phyloP scores from a whole-genome alignment of 2,888 invertebrate species.

The Caenorhabditis sp. region DNA sequence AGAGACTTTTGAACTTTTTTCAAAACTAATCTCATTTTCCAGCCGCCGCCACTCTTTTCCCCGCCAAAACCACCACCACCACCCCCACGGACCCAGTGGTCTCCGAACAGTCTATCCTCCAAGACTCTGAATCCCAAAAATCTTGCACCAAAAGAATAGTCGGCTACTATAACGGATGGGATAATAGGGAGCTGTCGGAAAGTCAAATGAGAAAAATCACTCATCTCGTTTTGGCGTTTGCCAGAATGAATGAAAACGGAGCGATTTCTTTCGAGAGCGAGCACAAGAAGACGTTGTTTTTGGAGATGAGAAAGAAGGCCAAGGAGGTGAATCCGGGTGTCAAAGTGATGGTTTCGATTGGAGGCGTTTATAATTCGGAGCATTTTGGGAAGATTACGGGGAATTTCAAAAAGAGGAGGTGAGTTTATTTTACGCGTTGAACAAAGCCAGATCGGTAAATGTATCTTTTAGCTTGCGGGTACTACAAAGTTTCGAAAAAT shows the following conservation, averaged over 20 bases:
- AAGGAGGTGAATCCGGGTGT: constrained; percentile 6
- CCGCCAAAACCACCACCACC: constrained; percentile 10
- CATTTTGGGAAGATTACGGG: neutral
- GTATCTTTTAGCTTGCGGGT: neutral
- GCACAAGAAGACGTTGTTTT: constrained; percentile 15
- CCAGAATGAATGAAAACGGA: constrained; percentile 11
- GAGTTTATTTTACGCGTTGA: neutral
- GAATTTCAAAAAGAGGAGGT: constrained; percentile 7
- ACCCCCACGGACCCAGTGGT: neutral
- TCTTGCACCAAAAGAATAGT: constrained; percentile 13
- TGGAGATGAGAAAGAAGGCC: constrained; percentile 15
- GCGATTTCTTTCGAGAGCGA: constrained; percentile 12
- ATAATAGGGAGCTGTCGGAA: neutral
- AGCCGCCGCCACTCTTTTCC: constrained; percentile 17
- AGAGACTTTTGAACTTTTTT: too few relatives aligned
- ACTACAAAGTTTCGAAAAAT: too few relatives aligned
- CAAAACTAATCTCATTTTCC: neutral
- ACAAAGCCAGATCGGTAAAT: neutral
- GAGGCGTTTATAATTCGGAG: constrained; percentile 23
- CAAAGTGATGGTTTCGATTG: constrained; percentile 28
- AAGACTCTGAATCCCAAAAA: too few relatives aligned
- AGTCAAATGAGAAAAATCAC: neutral
- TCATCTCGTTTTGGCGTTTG: constrained; percentile 17
- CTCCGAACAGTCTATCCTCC: neutral
- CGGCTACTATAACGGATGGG: constrained; percentile 21